Evolutionary conservation across 2,888 invertebrate species (phyloP), one percentile per base, ranked within the genome.

Genomic region (Chrysodeixis includens): DNA sequence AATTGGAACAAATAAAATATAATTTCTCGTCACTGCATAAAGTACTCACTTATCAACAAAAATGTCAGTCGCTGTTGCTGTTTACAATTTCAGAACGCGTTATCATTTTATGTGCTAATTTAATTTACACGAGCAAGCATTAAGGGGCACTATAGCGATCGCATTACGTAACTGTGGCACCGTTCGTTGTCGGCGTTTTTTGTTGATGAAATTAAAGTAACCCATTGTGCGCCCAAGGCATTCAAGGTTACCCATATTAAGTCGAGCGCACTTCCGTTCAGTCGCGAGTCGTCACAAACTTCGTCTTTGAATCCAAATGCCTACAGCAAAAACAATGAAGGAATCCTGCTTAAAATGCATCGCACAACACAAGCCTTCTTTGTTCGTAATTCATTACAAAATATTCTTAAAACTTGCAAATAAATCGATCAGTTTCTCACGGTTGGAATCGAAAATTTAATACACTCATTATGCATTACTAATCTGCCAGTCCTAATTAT

Each of bases 221-320:
- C 83, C 88, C 88, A 91, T 92, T 90, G 91, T 92, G 82, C 81
- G 74, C 64, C 78, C 93, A 94, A 94, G 94, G 94, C 81, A 74
- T 63, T 78, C 93, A 94, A 94, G 94, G 94, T 91, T 90, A 93
- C 91, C 90, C 89, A 90, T 89, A 90, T 92, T 88, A 90, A 90
- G 89, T 87, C 88, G 81, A 86, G 85, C 88, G 86, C 83, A 85
- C 89, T 92, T 93, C 92, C 92, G 90, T 69, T 86, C 82, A 76
- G 77, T 71, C 69, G 66, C 62, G 66, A 71, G 78, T 69, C 77
- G 59, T 63, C 66, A 69, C 65, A 62, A 62, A 79, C 66, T 76
- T 64, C 60, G 69, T 64, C 61, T 74, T 69, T 67, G 62, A 76
- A 58, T 71, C 59, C 35, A 58, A 72, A 76, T 68, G 49, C 22